phyloP scores from a whole-genome alignment of 2,113 vertebrate species.

The Salvelinus sp. region DNA sequence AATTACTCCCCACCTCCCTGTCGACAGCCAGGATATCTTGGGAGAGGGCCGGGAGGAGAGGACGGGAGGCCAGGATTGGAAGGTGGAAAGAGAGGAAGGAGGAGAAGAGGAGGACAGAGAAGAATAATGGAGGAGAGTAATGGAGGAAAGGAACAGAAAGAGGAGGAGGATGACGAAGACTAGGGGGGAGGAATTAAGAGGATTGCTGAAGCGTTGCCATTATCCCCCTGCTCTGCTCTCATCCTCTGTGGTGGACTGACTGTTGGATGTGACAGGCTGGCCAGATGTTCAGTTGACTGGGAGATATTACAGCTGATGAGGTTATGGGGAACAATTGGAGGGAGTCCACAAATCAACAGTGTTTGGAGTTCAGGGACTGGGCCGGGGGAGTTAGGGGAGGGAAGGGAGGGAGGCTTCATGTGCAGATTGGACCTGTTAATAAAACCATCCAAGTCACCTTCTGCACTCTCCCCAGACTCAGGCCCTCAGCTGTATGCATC shows the following conservation, averaged over 20 bases:
- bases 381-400: conserved; percentile 11
- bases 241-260: background rate
- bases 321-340: conserved; percentile 12
- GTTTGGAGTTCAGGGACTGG: conserved; percentile 33
- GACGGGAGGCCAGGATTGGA: background rate
- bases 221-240: background rate
- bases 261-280: background rate
- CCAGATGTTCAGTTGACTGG: conserved; percentile 9
- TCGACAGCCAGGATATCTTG: background rate
- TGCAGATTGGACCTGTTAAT: conserved; percentile 6
- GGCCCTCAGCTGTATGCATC: background rate
- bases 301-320: conserved; percentile 8
- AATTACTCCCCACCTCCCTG: conserved; percentile 36
- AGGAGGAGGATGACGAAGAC: conserved; percentile 19
- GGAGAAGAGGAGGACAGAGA: conserved; percentile 18
- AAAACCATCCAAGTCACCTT: background rate
- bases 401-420: conserved; percentile 4
- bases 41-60: conserved; percentile 22
- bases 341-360: conserved; percentile 17
- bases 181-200: conserved; percentile 8
- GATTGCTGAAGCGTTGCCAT: background rate
- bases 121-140: background rate
- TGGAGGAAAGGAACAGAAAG: background rate
- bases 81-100: background rate
- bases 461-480: background rate